Percentiles rank a stretch among this genome's conserved stretches.
Conservation (phyloP, 2,888 invertebrate species). For the Diaprepes abbreviatus region DNA sequence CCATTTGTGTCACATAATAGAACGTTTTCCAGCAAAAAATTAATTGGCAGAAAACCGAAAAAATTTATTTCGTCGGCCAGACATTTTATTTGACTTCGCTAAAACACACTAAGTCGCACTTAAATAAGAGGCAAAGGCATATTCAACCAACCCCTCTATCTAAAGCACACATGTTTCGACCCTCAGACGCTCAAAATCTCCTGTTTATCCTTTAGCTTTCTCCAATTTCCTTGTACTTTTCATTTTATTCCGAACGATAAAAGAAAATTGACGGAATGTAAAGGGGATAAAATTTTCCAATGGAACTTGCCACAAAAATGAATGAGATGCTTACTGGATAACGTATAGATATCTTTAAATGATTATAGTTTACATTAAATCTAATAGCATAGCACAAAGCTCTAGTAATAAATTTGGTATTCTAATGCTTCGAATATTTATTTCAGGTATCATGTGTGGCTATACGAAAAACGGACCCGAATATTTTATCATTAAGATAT, state of each 20-base stretch:
- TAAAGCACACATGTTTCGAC: conserved; percentile 32
- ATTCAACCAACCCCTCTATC: conserved; percentile 1
- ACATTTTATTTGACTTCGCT: conserved; percentile 8
- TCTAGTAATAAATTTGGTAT: too few relatives aligned
- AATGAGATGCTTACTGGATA: background rate
- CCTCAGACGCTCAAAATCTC: conserved; percentile 32
- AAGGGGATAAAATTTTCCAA: conserved; percentile 23
- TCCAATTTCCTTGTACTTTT: conserved; percentile 42
- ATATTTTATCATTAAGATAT: too few relatives aligned
- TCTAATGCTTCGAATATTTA: too few relatives aligned
- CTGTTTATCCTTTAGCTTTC: conserved; percentile 39
- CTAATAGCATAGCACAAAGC: too few relatives aligned
- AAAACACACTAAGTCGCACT: conserved; percentile 22
- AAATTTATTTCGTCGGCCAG: conserved; percentile 1
- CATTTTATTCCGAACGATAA: conserved; percentile 33
- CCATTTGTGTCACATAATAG: background rate
- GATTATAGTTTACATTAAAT: too few relatives aligned
- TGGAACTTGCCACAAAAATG: conserved; percentile 27
- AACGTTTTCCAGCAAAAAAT: background rate
- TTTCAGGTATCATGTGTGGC: too few relatives aligned
- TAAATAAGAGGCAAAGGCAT: conserved; percentile 25
- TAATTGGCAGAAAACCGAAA: background rate
- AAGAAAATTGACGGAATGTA: conserved; percentile 31
- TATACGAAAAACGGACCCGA: too few relatives aligned
- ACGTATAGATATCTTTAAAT: too few relatives aligned